phyloP scores from a whole-genome alignment of 2,113 vertebrate species.

The Morone saxatilis region DNA sequence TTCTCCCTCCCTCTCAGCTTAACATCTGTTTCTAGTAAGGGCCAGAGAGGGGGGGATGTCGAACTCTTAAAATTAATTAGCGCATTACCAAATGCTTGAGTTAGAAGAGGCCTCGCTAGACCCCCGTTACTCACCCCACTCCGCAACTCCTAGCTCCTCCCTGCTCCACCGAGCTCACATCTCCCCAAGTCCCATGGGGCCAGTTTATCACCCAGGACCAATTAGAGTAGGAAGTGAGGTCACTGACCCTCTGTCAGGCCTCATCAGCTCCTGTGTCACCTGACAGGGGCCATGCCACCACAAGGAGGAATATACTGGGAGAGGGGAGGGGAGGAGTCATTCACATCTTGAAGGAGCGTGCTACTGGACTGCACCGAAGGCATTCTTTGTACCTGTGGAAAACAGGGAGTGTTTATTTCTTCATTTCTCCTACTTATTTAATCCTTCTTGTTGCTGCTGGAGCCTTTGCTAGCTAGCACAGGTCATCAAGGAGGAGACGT shows the following conservation, averaged over 20 bases:
- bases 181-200: conserved; percentile 55
- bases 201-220: conserved; percentile 77
- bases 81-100: conserved; percentile 74
- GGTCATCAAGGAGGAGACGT: neutral
- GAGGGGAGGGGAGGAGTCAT: neutral
- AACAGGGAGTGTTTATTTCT: neutral
- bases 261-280: conserved; percentile 79
- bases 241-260: conserved; percentile 78
- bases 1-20: conserved; percentile 28
- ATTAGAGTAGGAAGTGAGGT: conserved; percentile 81
- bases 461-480: neutral
- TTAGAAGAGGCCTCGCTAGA: conserved; percentile 59
- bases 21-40: conserved; percentile 81
- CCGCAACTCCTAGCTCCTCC: conserved; percentile 48
- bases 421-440: neutral
- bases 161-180: conserved; percentile 39
- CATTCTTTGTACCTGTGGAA: conserved; percentile 8
- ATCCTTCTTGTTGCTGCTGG: neutral
- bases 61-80: conserved; percentile 83
- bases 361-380: neutral
- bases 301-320: conserved; percentile 8
- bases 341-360: neutral
- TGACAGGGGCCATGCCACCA: conserved; percentile 75
- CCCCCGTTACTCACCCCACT: conserved; percentile 36
- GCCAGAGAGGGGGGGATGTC: conserved; percentile 65